phyloP scores from a whole-genome alignment of 2,797 vertebrate species.

The Sebastes alutus region DNA sequence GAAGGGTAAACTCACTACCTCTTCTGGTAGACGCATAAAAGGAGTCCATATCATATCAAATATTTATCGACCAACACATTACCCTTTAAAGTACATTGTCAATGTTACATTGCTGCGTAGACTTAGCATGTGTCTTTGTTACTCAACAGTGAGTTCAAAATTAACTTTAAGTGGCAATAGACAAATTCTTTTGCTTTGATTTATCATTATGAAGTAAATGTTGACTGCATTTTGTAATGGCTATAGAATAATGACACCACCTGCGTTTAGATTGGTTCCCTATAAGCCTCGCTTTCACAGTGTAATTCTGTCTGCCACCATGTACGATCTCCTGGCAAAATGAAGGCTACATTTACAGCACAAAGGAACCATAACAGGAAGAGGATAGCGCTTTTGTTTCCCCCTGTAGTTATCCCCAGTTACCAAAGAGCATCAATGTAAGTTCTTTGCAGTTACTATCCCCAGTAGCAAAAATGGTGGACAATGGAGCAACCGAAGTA shows the following conservation, averaged over 20 bases:
- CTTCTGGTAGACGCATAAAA: slow-evolving; percentile 9
- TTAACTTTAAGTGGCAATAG: background rate
- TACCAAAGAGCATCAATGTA: background rate
- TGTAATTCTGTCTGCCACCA: background rate
- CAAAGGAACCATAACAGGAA: background rate
- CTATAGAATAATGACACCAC: background rate
- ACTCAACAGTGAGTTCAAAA: background rate
- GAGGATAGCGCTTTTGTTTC: background rate
- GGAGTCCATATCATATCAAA: background rate
- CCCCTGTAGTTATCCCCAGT: background rate
- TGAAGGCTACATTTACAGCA: background rate
- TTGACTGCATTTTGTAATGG: background rate
- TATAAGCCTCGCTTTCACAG: background rate
- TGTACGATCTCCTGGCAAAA: background rate
- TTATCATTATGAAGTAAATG: background rate
- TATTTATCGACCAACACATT: background rate
- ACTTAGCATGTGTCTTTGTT: background rate
- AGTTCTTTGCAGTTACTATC: background rate
- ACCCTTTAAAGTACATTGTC: background rate
- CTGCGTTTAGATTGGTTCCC: background rate
- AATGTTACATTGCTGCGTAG: background rate
- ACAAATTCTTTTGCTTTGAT: background rate
- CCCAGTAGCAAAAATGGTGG: background rate
- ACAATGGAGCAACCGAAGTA: background rate
- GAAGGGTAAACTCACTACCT: slow-evolving; percentile 17